Evolutionary conservation across 2,113 vertebrate species (phyloP).

Genomic region (Chloebia gouldiae): DNA sequence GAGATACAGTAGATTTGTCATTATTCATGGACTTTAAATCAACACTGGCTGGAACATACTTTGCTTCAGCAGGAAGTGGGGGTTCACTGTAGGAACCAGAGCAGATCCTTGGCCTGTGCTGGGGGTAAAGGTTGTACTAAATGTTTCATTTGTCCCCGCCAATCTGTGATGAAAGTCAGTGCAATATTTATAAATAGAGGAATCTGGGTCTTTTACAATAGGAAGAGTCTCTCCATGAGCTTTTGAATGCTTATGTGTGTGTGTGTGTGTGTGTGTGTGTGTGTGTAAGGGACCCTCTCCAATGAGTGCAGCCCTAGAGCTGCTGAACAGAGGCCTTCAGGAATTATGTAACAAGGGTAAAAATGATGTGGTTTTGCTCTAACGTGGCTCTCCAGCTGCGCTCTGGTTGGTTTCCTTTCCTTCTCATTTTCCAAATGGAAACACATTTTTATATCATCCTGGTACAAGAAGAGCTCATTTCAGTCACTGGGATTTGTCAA

Average conservation of each 20-base stretch:
- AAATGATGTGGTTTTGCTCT: not conserved
- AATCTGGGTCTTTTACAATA: not conserved
- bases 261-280: not conserved
- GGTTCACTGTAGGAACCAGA: not conserved
- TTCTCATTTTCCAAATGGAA: not conserved
- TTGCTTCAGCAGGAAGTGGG: not conserved
- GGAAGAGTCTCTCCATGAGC: not conserved
- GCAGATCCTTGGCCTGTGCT: not conserved
- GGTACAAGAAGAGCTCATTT: not conserved
- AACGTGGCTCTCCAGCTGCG: not conserved
- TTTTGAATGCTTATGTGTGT: not conserved
- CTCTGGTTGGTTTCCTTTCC: not conserved
- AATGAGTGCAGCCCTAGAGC: accelerated
- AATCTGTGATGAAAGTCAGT: not conserved
- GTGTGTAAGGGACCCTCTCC: not conserved
- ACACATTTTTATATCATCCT: not conserved
- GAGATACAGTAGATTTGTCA: not conserved
- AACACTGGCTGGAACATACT: not conserved
- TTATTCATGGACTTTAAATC: not conserved
- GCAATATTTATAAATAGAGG: not conserved
- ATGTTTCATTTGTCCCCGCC: not conserved
- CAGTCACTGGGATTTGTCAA: not conserved
- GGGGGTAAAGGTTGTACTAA: not conserved
- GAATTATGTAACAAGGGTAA: not conserved
- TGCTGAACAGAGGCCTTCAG: not conserved